phyloP scores from a whole-genome alignment of 2,797 vertebrate genomes.

The Tragelaphus eurycerus region DNA sequence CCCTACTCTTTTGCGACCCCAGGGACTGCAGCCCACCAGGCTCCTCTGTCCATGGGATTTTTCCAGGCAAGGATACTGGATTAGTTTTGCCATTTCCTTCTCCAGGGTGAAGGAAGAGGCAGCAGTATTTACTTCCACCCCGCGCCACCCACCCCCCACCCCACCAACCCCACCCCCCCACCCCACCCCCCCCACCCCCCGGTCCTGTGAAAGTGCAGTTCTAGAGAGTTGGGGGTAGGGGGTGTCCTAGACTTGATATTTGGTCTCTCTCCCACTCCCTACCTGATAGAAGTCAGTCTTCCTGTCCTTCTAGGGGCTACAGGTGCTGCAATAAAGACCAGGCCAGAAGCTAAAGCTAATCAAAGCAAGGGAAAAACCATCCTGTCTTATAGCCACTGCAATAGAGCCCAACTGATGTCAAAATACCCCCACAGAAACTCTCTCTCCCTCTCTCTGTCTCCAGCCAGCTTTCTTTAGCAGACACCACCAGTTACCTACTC shows the following conservation, averaged over 20 bases:
- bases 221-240: not conserved
- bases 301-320: not conserved
- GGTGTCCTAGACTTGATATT: not conserved
- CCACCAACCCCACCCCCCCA: too few species aligned
- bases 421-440: not conserved
- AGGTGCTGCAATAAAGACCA: not conserved
- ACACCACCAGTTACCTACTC: not conserved
- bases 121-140: not conserved
- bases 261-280: not conserved
- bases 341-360: not conserved
- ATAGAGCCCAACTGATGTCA: not conserved
- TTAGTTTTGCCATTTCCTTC: not conserved
- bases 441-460: not conserved
- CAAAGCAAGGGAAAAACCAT: not conserved
- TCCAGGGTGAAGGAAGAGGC: conserved; percentile 18
- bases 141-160: rapidly evolving
- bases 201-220: not conserved
- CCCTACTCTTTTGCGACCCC: not conserved
- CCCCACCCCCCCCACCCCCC: too few species aligned
- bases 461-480: not conserved
- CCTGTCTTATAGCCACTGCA: not conserved
- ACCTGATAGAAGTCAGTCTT: not conserved
- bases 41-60: not conserved
- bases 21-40: not conserved
- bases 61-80: not conserved